phyloP scores from a whole-genome alignment of 2,113 vertebrate genomes.

The Dryoscopus gambensis region DNA sequence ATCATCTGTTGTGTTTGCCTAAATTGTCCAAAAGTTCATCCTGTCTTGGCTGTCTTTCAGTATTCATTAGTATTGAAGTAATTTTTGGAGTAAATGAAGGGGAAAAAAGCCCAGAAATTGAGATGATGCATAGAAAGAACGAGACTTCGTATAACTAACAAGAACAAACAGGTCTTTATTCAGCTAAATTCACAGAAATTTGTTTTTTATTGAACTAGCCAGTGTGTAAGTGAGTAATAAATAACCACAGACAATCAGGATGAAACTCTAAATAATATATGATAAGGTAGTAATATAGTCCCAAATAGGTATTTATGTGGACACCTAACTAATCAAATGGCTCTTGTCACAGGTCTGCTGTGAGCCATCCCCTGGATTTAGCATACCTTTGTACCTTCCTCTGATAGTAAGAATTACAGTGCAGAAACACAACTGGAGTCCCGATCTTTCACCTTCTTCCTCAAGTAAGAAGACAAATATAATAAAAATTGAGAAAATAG shows the following conservation, averaged over 20 bases:
- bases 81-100: conserved; percentile 38
- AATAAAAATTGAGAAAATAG: neutral
- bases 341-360: neutral
- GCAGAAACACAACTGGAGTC: neutral
- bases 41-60: conserved; percentile 46
- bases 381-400: neutral
- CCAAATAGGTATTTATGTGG: neutral
- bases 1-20: conserved; percentile 42
- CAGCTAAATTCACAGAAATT: neutral
- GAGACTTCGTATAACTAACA: conserved; percentile 13
- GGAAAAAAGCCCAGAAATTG: conserved; percentile 30
- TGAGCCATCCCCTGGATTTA: neutral
- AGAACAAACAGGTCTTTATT: conserved; percentile 18
- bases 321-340: neutral
- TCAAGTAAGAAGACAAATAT: neutral
- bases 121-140: conserved; percentile 8
- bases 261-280: neutral
- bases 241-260: neutral
- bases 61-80: conserved; percentile 55
- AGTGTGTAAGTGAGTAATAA: neutral
- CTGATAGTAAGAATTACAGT: neutral
- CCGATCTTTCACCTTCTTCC: neutral
- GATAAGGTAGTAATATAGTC: neutral
- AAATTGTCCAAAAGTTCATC: conserved; percentile 57
- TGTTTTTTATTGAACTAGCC: neutral